Evolutionary conservation across 2,797 vertebrate genomes (phyloP).

Genomic region (Sebastolobus alascanus): DNA sequence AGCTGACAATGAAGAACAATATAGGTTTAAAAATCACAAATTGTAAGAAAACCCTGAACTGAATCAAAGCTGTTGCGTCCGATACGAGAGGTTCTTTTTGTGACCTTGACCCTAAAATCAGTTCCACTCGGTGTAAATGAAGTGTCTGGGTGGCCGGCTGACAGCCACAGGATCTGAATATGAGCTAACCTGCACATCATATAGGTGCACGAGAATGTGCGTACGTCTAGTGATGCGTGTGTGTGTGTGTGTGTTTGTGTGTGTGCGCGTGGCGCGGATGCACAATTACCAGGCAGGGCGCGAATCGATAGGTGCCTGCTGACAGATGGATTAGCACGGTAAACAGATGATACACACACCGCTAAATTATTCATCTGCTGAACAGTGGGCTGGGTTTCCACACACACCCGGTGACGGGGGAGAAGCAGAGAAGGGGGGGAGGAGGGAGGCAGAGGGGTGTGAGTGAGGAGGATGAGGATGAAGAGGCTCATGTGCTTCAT

Average conservation of each 20-base stretch:
- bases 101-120: constrained; percentile 78
- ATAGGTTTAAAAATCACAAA: not conserved
- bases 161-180: constrained; percentile 83
- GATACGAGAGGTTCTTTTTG: constrained; percentile 23
- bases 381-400: constrained; percentile 84
- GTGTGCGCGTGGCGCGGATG: constrained; percentile 71
- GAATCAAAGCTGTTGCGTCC: constrained; percentile 21
- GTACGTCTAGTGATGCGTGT: not conserved
- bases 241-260: constrained; percentile 38
- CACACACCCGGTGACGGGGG: constrained; percentile 59
- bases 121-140: constrained; percentile 69
- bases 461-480: constrained; percentile 33
- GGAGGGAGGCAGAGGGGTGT: constrained; percentile 18
- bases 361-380: constrained; percentile 90
- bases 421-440: constrained; percentile 16
- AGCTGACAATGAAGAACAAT: not conserved
- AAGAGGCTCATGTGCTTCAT: constrained; percentile 7
- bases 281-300: constrained; percentile 89
- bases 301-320: constrained; percentile 89
- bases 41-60: not conserved
- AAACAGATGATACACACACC: constrained; percentile 91
- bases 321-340: constrained; percentile 92
- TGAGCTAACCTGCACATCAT: constrained; percentile 76
- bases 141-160: constrained; percentile 71
- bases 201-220: constrained; percentile 39